These are phyloP conservation scores for Dipus sagitta DNA, from an alignment of 2,797 vertebrate genomes.

Conservation along the genomic window DNA sequence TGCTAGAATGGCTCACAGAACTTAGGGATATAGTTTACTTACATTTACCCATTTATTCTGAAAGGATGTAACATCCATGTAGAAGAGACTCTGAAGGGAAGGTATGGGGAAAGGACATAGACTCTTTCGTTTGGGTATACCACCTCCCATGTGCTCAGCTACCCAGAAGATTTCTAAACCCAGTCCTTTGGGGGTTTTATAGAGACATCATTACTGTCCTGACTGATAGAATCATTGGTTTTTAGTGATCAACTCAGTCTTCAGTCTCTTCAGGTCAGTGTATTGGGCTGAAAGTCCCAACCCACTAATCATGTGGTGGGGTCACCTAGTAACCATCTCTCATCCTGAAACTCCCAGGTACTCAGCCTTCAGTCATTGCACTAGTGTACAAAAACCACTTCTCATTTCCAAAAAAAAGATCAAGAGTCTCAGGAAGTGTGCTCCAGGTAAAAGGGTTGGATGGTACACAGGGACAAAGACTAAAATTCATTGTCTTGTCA, in stretches of 20 bases:
- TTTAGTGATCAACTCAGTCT: too few species aligned
- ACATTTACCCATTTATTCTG: neutral
- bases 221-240: neutral
- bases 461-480: neutral
- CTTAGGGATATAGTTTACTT: neutral
- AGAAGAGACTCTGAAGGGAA: neutral
- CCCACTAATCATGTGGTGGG: neutral
- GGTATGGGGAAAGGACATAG: neutral
- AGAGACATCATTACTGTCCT: neutral
- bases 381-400: neutral
- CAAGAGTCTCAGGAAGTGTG: neutral
- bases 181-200: neutral
- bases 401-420: neutral
- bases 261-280: neutral
- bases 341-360: neutral
- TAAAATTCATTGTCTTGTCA: neutral
- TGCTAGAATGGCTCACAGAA: neutral
- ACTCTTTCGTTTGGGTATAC: neutral
- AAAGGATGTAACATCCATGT: neutral
- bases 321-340: neutral
- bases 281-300: neutral
- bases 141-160: neutral
- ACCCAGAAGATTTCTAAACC: neutral
- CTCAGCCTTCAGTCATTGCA: neutral
- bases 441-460: neutral